phyloP scores from a whole-genome alignment of 2,888 invertebrate genomes.

The Microctonus aethiopoides region DNA sequence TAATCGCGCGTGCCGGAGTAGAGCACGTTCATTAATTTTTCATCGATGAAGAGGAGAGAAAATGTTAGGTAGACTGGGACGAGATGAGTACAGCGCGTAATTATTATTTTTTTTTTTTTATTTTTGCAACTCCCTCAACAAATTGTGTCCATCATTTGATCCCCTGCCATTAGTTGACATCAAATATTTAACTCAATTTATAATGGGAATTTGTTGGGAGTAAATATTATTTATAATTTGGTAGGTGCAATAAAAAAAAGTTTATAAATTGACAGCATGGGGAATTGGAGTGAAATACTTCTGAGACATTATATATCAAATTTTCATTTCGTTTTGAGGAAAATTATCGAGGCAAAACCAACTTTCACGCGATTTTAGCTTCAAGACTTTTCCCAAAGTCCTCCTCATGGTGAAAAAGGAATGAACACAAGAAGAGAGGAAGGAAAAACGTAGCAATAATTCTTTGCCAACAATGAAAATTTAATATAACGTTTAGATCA shows the following conservation, averaged over 20 bases:
- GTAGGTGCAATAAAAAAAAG: not conserved
- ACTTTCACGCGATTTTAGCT: not conserved
- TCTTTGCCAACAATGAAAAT: constrained; percentile 35
- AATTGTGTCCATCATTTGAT: constrained; percentile 8
- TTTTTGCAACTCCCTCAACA: not conserved
- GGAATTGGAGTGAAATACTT: not conserved
- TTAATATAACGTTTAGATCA: constrained; percentile 36
- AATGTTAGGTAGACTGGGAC: constrained; percentile 36
- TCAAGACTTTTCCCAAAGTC: not conserved
- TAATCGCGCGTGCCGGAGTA: constrained; percentile 24
- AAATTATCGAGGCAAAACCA: not conserved
- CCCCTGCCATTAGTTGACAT: not conserved
- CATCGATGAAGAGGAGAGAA: constrained; percentile 39
- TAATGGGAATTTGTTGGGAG: not conserved
- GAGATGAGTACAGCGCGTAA: not conserved
- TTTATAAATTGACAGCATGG: not conserved
- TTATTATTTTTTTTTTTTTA: constrained; percentile 15
- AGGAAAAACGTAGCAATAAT: constrained; percentile 26
- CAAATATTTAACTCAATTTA: not conserved
- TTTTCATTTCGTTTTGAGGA: not conserved
- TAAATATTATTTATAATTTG: not conserved
- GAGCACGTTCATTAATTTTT: constrained; percentile 50
- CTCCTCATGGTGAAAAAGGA: not conserved
- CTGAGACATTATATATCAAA: not conserved
- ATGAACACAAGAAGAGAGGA: constrained; percentile 14